A percentile compares a stretch with the other conserved stretches of the same genome.
Evolutionary conservation across 2,888 invertebrate species (phyloP).

Genomic region (Mycalesis mineus): DNA sequence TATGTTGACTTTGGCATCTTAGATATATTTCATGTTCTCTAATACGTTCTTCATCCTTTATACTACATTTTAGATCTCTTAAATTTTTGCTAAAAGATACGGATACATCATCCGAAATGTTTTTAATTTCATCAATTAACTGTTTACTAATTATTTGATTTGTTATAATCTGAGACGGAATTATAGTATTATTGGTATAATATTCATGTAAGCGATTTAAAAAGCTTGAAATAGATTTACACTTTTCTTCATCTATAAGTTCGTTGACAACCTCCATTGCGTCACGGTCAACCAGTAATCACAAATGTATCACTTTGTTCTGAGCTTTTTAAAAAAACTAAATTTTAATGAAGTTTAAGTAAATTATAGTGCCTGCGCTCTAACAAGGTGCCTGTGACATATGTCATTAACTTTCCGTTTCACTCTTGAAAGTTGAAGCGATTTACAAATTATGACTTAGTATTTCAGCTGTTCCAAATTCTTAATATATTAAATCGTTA

Average conservation of each 20-base stretch:
- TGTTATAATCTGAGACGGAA: conserved; percentile 24
- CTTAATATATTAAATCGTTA: no score
- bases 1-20: conserved; percentile 44
- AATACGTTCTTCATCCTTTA: conserved; percentile 41
- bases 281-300: no score
- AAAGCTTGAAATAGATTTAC: conserved; percentile 25
- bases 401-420: no score
- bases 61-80: conserved; percentile 50
- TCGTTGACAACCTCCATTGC: conserved; percentile 10
- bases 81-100: conserved; percentile 59
- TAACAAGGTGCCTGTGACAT: no score
- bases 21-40: conserved; percentile 54
- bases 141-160: conserved; percentile 45
- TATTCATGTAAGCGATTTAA: conserved; percentile 28
- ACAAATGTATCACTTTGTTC: no score
- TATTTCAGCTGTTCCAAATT: no score
- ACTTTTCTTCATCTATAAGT: conserved; percentile 4
- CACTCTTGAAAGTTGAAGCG: no score
- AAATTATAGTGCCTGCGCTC: no score
- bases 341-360: no score
- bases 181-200: conserved; percentile 22
- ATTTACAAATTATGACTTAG: no score
- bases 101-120: conserved; percentile 29
- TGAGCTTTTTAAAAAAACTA: no score
- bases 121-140: conserved; percentile 50